Evolutionary conservation across 1,140 invertebrate species (phyloP), one percentile per base, ranked within the genome.

Genomic region (Drepana arcuata): DNA sequence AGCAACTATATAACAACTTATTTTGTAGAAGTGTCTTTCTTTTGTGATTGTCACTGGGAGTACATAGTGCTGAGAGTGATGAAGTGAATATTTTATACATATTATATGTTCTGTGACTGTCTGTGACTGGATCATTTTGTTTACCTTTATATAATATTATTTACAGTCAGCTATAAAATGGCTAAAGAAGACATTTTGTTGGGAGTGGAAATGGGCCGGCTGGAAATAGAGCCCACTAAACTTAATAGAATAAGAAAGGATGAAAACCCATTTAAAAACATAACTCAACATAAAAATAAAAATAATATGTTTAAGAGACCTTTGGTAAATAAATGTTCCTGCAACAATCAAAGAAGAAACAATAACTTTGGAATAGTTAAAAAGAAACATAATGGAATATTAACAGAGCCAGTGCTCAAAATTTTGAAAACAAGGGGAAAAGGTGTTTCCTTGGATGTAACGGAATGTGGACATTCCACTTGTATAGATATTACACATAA

Each of bases 211-310:
- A 74, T 86, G 67, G 78, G 74, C 34, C 80, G 77, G 40, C 51
- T 86, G 24, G 79, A 86, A 70, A 86, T 86, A 48, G 80, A 79
- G 48, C 72, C 74, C n/a, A 39, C 45, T n/a, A 66, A 43, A 33
- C 10, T 44, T 30, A 29, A 36, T 14, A 43, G 42, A 13, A 36
- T 3, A 24, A 46, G 27, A 33, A 31, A 18, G 30, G 25, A 27
- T 30, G 30, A 43, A 15, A 36, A 43, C 24, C 18, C 31, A 16
- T 41, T 41, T 24, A 25, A 16, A 33, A 34, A 4, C 10, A 13
- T 28, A 11, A 35, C 34, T 9, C 7, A 26, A 15, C n/a, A n/a
- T 16, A 10, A 12, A 35, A 39, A 2, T 26, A 25, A 34, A 33
- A 49, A 34, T 16, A 36, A 15, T 25, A 12, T 18, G 12, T n/a